phyloP scores from a whole-genome alignment of 2,888 invertebrate species.

The Dryocosmus kuriphilus region DNA sequence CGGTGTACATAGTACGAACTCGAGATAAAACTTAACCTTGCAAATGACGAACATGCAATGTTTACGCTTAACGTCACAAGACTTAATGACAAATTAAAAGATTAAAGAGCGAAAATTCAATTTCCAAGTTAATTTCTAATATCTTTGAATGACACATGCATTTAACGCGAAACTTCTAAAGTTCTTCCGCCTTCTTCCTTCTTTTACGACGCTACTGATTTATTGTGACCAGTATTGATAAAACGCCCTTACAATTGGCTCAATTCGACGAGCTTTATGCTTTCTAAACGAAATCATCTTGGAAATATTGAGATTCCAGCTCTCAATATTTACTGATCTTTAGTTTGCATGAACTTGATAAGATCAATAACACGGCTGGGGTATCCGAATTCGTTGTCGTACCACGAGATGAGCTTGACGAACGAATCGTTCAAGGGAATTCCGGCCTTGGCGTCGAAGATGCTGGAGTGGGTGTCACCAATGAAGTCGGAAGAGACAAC shows the following conservation, averaged over 20 bases:
- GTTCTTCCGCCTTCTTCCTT: neutral
- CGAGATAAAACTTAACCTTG: too few species aligned
- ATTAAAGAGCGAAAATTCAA: too few species aligned
- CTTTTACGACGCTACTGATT: neutral
- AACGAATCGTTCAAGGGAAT: constrained; percentile 96
- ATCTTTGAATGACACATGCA: neutral
- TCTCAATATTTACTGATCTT: constrained; percentile 74
- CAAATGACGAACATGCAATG: neutral
- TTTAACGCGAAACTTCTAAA: neutral
- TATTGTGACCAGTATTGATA: constrained; percentile 14
- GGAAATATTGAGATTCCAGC: neutral
- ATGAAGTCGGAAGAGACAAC: constrained; percentile 98
- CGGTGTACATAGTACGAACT: too few species aligned
- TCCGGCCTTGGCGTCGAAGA: constrained; percentile 98
- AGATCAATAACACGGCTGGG: constrained; percentile 98
- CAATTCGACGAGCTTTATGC: neutral
- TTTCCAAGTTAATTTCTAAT: too few species aligned
- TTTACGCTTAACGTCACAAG: neutral
- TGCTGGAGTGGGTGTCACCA: constrained; percentile 93
- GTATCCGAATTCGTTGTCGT: constrained; percentile 99
- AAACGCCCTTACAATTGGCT: neutral
- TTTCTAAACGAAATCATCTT: neutral
- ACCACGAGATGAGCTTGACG: constrained; percentile 99
- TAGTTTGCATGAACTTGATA: constrained; percentile 91
- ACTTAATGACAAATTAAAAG: too few species aligned